Evolutionary conservation across 2,888 invertebrate genomes (phyloP).

Genomic region (Epinotia nisella): DNA sequence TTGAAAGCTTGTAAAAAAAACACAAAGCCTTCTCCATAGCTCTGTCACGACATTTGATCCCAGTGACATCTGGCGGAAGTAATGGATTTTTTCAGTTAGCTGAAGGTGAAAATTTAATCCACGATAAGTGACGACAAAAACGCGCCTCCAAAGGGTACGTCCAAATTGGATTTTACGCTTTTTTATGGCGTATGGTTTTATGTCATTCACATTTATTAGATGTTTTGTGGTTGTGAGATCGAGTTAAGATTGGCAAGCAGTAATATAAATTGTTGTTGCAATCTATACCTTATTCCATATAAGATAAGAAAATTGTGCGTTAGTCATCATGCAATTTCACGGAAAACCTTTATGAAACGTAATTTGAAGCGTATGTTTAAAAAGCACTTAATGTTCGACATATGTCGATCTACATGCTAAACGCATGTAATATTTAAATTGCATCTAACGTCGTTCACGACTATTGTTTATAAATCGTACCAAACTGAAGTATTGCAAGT

Average conservation of each 20-base stretch:
- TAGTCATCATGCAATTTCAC: too few species aligned
- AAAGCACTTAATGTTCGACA: too few species aligned
- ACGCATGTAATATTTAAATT: too few species aligned
- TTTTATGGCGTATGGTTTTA: conserved; percentile 33
- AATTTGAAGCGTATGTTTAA: too few species aligned
- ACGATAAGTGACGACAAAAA: conserved; percentile 74
- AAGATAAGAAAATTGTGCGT: too few species aligned
- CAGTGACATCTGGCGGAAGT: conserved; percentile 84
- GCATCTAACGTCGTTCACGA: too few species aligned
- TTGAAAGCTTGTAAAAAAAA: neutral
- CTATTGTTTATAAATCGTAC: too few species aligned
- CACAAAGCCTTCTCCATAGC: conserved; percentile 53
- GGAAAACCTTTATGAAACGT: too few species aligned
- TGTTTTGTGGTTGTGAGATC: neutral
- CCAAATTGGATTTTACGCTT: conserved; percentile 44
- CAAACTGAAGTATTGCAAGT: too few species aligned
- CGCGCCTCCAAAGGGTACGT: conserved; percentile 48
- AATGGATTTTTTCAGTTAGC: conserved; percentile 85
- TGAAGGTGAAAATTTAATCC: conserved; percentile 85
- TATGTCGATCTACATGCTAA: too few species aligned
- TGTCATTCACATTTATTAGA: neutral
- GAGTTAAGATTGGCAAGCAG: neutral
- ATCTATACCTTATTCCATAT: too few species aligned
- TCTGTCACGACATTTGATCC: conserved; percentile 78
- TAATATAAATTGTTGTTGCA: too few species aligned